These are phyloP conservation scores for Linepithema humile DNA, from an alignment of 1,140 invertebrate species.

Conservation along the genomic window DNA sequence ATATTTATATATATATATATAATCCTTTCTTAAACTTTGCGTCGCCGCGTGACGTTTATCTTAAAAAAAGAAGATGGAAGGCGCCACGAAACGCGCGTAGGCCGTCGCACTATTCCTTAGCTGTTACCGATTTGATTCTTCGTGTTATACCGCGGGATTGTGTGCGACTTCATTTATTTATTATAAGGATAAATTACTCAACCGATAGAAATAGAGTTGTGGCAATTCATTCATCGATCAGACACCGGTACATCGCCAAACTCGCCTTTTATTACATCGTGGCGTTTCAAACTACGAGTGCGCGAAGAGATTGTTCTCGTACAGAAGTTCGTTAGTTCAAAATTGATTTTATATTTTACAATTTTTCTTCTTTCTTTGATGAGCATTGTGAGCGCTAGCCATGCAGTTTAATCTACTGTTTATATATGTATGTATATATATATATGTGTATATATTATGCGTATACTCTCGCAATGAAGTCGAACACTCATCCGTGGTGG, in stretches of 20 bases:
- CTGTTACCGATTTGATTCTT: conserved; percentile 69
- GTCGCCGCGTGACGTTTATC: conserved; percentile 50
- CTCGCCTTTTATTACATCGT: background rate
- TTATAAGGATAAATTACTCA: background rate
- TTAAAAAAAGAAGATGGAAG: conserved; percentile 19
- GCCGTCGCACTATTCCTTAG: conserved; percentile 70
- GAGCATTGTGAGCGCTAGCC: conserved; percentile 30
- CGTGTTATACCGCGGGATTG: conserved; percentile 54
- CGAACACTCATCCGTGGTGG: conserved; percentile 63
- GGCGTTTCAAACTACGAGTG: background rate
- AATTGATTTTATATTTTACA: conserved; percentile 16
- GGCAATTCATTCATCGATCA: background rate
- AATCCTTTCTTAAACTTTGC: conserved; percentile 63
- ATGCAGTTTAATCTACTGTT: background rate
- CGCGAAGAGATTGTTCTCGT: background rate
- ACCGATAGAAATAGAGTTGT: background rate
- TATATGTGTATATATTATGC: background rate
- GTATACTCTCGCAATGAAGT: conserved; percentile 61
- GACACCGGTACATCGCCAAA: background rate
- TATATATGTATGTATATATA: background rate
- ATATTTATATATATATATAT: conserved; percentile 27
- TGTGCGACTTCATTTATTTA: conserved; percentile 63
- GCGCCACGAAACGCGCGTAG: conserved; percentile 66
- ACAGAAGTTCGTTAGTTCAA: background rate
- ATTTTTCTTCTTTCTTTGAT: conserved; percentile 6